Evolutionary conservation across 2,888 invertebrate genomes (phyloP), one percentile per base, ranked within the genome.

Genomic region (Ectropis crepuscularia): DNA sequence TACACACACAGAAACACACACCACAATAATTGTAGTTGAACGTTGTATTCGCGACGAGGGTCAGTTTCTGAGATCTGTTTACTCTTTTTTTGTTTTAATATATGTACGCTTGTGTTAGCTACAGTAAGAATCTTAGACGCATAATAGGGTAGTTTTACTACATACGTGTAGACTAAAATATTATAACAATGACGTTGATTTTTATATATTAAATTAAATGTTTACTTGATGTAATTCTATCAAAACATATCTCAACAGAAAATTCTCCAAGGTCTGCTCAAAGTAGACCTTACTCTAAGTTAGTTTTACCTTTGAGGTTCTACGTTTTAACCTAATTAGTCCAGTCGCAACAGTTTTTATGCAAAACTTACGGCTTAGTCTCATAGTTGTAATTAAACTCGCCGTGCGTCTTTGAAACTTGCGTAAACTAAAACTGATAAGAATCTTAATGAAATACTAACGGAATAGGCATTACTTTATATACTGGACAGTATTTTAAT

Each of bases 271-370:
- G 53, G 42, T 28, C 41, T 2, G 41, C 16, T 28, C 41, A 7
- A 53, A 43, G 36, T 28, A 28, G 16, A 2, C 4, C 16, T 53
- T 28, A 41, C 5, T 39, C 11, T 36, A 50, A 51, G 51, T 51
- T 9, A 50, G 41, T 42, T 53, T 53, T 53, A 37, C 53, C 53
- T 53, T 53, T 12, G 54, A 61, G 0, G 6, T 37, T 0, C 39
- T 54, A 11, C 80, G 58, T 79, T 77, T 81, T 77, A 73, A 65
- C 16, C 50, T 68, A 68, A 66, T 69, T 61, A 67, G 58, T 61
- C 49, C 51, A 39, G 53, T 28, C 54, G 39, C 9, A 45, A 38
- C 12, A 28, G 53, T 59, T 61, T 47, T 53, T 42, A 51, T 41
- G 46, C 49, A 38, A 41, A 57, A 58, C 54, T 53, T 37, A 42